Evolutionary conservation across 2,113 vertebrate genomes (phyloP).

Genomic region (Xiphophorus couchianus): DNA sequence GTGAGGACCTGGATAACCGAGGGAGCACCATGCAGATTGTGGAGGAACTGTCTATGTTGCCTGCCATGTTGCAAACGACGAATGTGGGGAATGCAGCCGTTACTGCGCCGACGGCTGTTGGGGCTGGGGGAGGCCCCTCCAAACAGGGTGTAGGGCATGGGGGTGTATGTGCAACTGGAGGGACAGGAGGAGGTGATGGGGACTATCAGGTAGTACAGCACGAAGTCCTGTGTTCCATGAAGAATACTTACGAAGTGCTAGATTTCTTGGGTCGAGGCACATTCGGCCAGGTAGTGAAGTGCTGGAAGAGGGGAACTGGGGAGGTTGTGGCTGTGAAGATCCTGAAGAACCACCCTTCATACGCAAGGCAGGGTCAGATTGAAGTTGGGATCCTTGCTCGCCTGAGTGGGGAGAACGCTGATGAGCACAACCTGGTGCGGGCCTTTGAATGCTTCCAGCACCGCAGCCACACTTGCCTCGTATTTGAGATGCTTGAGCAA

Average conservation of each 20-base stretch:
- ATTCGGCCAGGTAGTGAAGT: slow-evolving; percentile 98
- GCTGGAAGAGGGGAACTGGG: slow-evolving; percentile 96
- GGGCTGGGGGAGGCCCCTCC: slow-evolving; percentile 73
- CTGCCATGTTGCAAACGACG: slow-evolving; percentile 95
- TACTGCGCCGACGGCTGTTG: slow-evolving; percentile 77
- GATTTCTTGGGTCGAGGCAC: slow-evolving; percentile 98
- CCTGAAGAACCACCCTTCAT: slow-evolving; percentile 97
- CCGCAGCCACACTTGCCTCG: slow-evolving; percentile 95
- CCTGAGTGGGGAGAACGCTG: slow-evolving; percentile 95
- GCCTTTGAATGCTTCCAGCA: slow-evolving; percentile 99
- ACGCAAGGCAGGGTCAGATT: slow-evolving; percentile 96
- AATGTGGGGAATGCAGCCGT: slow-evolving; percentile 88
- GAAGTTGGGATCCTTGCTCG: slow-evolving; percentile 97
- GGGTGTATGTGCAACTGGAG: slow-evolving; percentile 85
- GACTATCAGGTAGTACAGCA: slow-evolving; percentile 98
- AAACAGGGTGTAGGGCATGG: slow-evolving; percentile 83
- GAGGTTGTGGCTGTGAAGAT: slow-evolving; percentile 98
- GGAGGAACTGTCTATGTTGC: slow-evolving; percentile 95
- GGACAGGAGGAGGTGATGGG: slow-evolving; percentile 85
- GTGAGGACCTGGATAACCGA: slow-evolving; percentile 91
- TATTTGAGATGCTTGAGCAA: slow-evolving; percentile 99
- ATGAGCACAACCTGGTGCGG: slow-evolving; percentile 96
- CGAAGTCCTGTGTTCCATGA: slow-evolving; percentile 95
- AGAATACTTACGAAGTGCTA: slow-evolving; percentile 97
- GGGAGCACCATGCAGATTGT: slow-evolving; percentile 97